phyloP scores from a whole-genome alignment of 1,140 invertebrate genomes.

The Papilio polyxenes region DNA sequence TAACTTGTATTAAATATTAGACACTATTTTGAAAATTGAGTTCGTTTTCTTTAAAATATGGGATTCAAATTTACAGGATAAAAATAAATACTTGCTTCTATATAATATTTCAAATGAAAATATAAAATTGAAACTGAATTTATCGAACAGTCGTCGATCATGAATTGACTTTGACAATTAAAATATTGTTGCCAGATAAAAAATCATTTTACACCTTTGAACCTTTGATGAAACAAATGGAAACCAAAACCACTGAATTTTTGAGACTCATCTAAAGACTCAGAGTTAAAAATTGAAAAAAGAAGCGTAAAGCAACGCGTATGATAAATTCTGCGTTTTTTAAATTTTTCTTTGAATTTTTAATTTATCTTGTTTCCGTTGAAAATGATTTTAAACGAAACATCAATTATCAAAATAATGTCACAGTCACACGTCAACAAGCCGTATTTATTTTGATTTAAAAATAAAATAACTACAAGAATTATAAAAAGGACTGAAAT shows the following conservation, averaged over 20 bases:
- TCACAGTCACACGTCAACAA: slow-evolving; percentile 11
- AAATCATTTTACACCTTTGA: neutral
- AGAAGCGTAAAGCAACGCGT: too few relatives aligned
- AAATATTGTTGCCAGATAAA: too few relatives aligned
- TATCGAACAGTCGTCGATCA: too few relatives aligned
- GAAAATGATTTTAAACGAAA: neutral
- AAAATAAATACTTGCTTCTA: neutral
- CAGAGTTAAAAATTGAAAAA: too few relatives aligned
- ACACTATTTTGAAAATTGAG: neutral
- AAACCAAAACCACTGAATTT: neutral
- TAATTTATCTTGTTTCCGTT: neutral
- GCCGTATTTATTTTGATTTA: slow-evolving; percentile 14
- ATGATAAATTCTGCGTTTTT: too few relatives aligned
- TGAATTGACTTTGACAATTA: too few relatives aligned
- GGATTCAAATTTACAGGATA: neutral
- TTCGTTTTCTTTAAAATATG: neutral
- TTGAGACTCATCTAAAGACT: neutral
- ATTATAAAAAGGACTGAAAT: neutral
- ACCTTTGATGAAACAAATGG: neutral
- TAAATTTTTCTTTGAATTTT: neutral
- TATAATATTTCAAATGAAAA: neutral
- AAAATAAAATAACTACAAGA: neutral
- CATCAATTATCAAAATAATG: slow-evolving; percentile 8
- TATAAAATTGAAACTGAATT: neutral
- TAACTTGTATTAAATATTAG: neutral